Percentiles rank a stretch among this genome's conserved stretches.
Evolutionary conservation across 1,140 invertebrate species (phyloP).

Genomic region (Coptotermes formosanus): DNA sequence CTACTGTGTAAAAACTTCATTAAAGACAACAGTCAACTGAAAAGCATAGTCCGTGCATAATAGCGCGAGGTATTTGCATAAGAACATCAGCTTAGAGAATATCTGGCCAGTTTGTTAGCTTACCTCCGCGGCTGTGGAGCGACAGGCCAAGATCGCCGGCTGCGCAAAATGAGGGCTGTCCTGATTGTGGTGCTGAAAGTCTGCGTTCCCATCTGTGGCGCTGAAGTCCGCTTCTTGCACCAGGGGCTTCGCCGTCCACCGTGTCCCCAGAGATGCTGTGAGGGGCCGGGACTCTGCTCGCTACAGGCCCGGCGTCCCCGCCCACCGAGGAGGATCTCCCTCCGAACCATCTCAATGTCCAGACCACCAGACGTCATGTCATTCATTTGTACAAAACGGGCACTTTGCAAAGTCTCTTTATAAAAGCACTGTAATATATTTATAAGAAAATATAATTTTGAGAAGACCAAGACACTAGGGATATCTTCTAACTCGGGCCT

Average conservation of each 20-base stretch:
- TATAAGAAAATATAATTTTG: background rate
- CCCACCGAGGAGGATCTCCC: slow-evolving; percentile 38
- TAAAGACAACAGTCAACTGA: too few relatives aligned
- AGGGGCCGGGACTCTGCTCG: slow-evolving; percentile 38
- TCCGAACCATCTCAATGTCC: slow-evolving; percentile 40
- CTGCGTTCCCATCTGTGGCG: slow-evolving; percentile 39
- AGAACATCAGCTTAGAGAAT: too few relatives aligned
- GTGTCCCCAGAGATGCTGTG: slow-evolving; percentile 40
- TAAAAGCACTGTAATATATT: background rate
- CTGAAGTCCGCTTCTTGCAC: slow-evolving; percentile 41
- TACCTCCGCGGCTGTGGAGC: slow-evolving; percentile 40
- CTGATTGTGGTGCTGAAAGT: slow-evolving; percentile 35
- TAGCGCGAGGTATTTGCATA: too few relatives aligned
- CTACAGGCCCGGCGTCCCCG: slow-evolving; percentile 38
- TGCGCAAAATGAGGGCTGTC: slow-evolving; percentile 40
- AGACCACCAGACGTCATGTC: slow-evolving; percentile 31
- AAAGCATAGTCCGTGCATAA: too few relatives aligned
- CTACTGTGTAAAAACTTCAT: too few relatives aligned
- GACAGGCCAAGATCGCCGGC: slow-evolving; percentile 43
- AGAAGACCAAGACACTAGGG: background rate
- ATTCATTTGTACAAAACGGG: background rate
- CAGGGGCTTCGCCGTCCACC: slow-evolving; percentile 38
- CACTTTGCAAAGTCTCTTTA: background rate
- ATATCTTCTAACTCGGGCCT: background rate
- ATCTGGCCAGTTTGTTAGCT: background rate